Conservation (phyloP, 2,113 vertebrate genomes). For the Festucalex cinctus region DNA sequence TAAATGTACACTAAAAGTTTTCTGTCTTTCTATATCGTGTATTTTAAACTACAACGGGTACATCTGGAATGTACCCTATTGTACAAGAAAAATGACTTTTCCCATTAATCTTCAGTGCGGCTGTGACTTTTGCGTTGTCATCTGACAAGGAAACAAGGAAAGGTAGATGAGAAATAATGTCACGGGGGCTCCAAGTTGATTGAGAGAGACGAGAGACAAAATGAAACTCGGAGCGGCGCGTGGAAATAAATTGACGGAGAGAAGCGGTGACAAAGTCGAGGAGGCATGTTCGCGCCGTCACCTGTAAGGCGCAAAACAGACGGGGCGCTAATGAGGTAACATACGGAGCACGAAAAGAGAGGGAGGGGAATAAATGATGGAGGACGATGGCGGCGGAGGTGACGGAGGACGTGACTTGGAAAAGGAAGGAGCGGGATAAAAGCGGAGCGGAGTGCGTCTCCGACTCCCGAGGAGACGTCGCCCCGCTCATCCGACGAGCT, state of each 20-base stretch:
- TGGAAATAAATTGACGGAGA: conserved; percentile 27
- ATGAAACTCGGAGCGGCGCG: conserved; percentile 33
- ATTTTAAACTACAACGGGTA: background rate
- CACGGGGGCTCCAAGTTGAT: conserved; percentile 43
- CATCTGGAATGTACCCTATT: background rate
- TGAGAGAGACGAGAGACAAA: conserved; percentile 39
- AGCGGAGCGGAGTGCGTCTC: conserved; percentile 20
- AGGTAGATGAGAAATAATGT: conserved; percentile 19
- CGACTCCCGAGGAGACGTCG: conserved; percentile 9
- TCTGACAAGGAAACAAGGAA: background rate
- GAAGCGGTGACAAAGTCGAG: conserved; percentile 32
- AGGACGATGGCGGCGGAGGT: conserved; percentile 24
- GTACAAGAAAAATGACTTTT: conserved; percentile 3
- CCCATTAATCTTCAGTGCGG: background rate
- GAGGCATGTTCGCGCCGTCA: conserved; percentile 29
- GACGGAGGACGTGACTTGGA: conserved; percentile 21
- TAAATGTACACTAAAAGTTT: background rate
- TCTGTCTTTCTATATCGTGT: background rate
- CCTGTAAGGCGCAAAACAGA: conserved; percentile 30
- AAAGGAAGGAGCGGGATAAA: conserved; percentile 15
- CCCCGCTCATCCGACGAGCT: conserved; percentile 33
- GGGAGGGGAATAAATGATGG: conserved; percentile 24
- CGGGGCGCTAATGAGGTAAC: conserved; percentile 35
- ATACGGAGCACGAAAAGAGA: conserved; percentile 9
- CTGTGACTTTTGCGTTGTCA: background rate